Evolutionary conservation across 2,888 invertebrate genomes (phyloP).

Genomic region (Octonoba sinensis): DNA sequence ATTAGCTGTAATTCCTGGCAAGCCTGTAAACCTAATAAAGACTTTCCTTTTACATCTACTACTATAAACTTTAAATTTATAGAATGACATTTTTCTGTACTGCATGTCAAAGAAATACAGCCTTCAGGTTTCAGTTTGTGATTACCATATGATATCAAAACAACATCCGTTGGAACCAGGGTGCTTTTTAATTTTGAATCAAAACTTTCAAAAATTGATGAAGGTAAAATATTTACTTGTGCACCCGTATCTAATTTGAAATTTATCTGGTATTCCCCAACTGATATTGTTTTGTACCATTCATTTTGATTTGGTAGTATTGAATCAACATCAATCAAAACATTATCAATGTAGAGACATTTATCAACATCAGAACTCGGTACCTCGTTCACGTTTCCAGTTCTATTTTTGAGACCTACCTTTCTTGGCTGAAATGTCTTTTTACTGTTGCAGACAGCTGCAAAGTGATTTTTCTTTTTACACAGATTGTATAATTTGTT

Average conservation of each 20-base stretch:
- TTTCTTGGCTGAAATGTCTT: no score
- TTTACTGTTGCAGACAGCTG: no score
- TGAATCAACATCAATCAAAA: no score
- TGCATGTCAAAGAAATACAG: not conserved
- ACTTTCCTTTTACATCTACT: not conserved
- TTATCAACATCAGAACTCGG: no score
- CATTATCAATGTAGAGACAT: no score
- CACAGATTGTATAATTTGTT: no score
- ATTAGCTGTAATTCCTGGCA: not conserved
- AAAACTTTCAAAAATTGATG: not conserved
- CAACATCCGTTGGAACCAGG: not conserved
- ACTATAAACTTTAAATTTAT: slow-evolving; percentile 15
- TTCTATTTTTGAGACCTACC: no score
- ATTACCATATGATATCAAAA: slow-evolving; percentile 30
- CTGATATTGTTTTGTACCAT: no score
- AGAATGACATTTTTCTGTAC: not conserved
- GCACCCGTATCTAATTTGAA: slow-evolving; percentile 9
- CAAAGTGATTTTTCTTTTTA: no score
- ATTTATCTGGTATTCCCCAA: not conserved
- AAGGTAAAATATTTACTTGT: not conserved
- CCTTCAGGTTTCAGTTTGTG: slow-evolving; percentile 6
- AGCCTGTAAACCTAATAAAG: not conserved
- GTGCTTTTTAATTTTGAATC: not conserved
- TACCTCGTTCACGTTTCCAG: no score
- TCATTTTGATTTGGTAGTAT: no score